Evolutionary conservation across 2,797 vertebrate species (phyloP).

Genomic region (Aulostomus chinensis): DNA sequence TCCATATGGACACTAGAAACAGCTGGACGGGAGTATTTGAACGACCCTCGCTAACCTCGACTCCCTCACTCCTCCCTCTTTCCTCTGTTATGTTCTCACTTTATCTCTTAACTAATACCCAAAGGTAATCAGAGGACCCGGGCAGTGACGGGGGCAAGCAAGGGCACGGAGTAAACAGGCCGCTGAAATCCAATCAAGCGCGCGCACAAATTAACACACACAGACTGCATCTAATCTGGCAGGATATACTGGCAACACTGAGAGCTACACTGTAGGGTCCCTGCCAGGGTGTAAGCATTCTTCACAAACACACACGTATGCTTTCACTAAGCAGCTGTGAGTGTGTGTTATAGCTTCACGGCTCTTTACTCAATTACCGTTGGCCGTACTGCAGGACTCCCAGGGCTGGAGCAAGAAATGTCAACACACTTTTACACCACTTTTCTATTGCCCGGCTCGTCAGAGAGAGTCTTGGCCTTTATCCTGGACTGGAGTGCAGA

Average conservation of each 20-base stretch:
- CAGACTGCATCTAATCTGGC: conserved; percentile 19
- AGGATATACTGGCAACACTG: not conserved
- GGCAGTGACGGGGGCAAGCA: conserved; percentile 49
- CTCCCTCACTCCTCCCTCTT: conserved; percentile 4
- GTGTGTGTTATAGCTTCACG: conserved; percentile 25
- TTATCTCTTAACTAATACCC: conserved; percentile 42
- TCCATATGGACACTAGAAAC: conserved; percentile 67
- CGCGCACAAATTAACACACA: conserved; percentile 1
- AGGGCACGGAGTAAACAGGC: conserved; percentile 60
- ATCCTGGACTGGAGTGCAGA: conserved; percentile 34
- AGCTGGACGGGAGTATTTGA: conserved; percentile 62
- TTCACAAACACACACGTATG: not conserved
- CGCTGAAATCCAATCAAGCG: conserved; percentile 52
- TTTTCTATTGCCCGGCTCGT: conserved; percentile 35
- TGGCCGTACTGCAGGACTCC: conserved; percentile 49
- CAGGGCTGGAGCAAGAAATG: conserved; percentile 49
- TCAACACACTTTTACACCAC: conserved; percentile 62
- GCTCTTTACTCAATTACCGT: conserved; percentile 62
- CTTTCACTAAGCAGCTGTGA: not conserved
- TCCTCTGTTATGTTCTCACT: conserved; percentile 29
- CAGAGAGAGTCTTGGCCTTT: conserved; percentile 37
- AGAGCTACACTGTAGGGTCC: too few species aligned
- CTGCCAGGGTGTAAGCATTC: conserved; percentile 22
- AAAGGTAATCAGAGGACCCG: conserved; percentile 64
- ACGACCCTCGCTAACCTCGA: conserved; percentile 44